phyloP scores from a whole-genome alignment of 1,140 invertebrate species.

The Ganaspis sp. region DNA sequence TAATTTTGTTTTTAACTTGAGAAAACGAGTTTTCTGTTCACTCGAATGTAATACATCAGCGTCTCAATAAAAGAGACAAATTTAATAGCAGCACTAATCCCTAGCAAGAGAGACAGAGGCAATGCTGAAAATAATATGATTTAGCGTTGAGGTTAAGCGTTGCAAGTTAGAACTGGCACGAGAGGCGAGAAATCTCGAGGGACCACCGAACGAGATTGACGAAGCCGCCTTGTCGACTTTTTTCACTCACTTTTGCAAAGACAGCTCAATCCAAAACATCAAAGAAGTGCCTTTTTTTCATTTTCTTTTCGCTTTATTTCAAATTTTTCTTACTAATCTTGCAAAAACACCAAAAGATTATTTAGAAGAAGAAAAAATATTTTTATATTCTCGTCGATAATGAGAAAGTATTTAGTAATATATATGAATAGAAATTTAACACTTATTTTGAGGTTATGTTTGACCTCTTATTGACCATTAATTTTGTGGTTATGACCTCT shows the following conservation, averaged over 20 bases:
- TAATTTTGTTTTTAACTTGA: slow-evolving; percentile 28
- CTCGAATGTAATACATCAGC: slow-evolving; percentile 8
- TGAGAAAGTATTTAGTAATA: no score
- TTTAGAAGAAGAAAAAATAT: no score
- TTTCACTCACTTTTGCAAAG: slow-evolving; percentile 4
- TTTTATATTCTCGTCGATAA: no score
- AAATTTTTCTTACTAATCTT: no score
- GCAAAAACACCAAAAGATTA: no score
- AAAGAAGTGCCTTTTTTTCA: background rate
- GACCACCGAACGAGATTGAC: slow-evolving; percentile 26
- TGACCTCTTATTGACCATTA: no score
- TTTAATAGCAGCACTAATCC: slow-evolving; percentile 20
- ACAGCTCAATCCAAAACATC: slow-evolving; percentile 16
- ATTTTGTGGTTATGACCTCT: no score
- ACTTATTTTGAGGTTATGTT: no score
- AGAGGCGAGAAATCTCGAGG: slow-evolving; percentile 13
- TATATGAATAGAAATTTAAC: no score
- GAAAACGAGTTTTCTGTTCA: slow-evolving; percentile 29
- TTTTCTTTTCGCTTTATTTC: background rate
- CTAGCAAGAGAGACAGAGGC: background rate
- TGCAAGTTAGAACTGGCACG: background rate
- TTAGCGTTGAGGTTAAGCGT: slow-evolving; percentile 22
- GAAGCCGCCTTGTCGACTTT: background rate
- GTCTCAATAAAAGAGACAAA: slow-evolving; percentile 26
- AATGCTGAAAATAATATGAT: slow-evolving; percentile 24